These are phyloP conservation scores for Phainopepla nitens DNA, from an alignment of 2,113 vertebrate species.

Conservation along the genomic window DNA sequence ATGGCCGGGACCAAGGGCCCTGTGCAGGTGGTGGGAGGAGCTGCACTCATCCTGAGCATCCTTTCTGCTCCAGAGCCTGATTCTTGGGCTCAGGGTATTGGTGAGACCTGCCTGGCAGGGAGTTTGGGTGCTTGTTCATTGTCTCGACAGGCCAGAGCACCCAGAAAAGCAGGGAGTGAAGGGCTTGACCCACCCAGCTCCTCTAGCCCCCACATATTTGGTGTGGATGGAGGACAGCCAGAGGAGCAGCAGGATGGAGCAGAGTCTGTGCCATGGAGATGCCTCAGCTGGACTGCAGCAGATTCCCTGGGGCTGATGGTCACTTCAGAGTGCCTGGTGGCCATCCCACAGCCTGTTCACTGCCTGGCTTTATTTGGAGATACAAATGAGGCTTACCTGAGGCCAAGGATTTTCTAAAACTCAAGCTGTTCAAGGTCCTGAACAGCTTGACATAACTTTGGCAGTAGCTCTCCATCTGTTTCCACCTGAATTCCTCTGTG, in stretches of 20 bases:
- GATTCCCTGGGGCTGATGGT: background rate
- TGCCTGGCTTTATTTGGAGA: background rate
- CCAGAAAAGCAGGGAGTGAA: background rate
- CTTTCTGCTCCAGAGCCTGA: background rate
- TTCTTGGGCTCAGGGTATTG: background rate
- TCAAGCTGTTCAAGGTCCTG: background rate
- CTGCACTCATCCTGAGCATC: background rate
- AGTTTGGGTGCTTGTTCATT: background rate
- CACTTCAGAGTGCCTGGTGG: background rate
- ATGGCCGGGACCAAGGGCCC: background rate
- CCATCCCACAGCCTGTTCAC: background rate
- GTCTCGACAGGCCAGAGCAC: fast-evolving
- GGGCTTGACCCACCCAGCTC: fast-evolving
- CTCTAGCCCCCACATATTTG: fast-evolving
- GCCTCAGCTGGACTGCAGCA: background rate
- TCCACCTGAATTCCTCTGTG: background rate
- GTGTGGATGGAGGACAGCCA: background rate
- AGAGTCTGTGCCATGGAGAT: background rate
- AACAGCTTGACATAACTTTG: background rate
- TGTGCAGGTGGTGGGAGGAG: background rate
- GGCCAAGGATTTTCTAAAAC: background rate
- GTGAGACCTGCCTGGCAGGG: background rate
- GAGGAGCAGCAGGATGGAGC: background rate
- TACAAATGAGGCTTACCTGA: background rate
- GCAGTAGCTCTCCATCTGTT: background rate